Percentiles rank a stretch among this genome's conserved stretches.
These are phyloP conservation scores for Orientallactaga sibirica DNA, from an alignment of 2,797 vertebrate species.

Conservation along the genomic window DNA sequence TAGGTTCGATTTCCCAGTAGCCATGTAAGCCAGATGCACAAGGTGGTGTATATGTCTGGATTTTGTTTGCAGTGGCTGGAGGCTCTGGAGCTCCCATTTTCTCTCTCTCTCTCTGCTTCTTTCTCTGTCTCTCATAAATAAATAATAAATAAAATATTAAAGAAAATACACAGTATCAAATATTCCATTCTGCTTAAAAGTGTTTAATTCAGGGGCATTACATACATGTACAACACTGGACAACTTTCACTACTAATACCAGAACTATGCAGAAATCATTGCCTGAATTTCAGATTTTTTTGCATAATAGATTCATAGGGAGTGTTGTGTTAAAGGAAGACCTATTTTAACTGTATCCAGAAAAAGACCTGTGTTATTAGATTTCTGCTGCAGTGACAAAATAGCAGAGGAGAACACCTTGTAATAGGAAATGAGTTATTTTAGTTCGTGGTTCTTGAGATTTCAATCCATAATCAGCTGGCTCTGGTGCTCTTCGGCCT, in stretches of 20 bases:
- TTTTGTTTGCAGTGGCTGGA: too few species aligned
- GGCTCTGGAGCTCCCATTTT: too few species aligned
- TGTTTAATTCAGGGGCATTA: background rate
- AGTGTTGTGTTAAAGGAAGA: conserved; percentile 10
- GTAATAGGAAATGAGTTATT: background rate
- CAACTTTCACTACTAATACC: background rate
- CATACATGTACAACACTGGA: background rate
- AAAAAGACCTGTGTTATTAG: background rate
- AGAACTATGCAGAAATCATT: background rate
- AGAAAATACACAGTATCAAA: background rate
- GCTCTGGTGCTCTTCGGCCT: background rate
- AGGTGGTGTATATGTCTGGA: too few species aligned
- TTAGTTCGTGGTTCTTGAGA: background rate
- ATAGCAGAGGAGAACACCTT: background rate
- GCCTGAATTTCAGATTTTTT: conserved; percentile 7
- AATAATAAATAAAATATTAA: too few species aligned
- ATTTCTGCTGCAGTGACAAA: background rate
- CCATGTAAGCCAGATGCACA: too few species aligned
- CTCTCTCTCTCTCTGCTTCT: too few species aligned
- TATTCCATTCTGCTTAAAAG: conserved; percentile 33
- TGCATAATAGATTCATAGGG: conserved; percentile 23
- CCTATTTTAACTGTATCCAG: conserved; percentile 8
- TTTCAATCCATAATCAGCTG: background rate
- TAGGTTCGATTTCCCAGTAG: too few species aligned
- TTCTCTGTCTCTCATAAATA: too few species aligned